Evolutionary conservation across 2,888 invertebrate species (phyloP).

Genomic region (Phorcus lineatus): DNA sequence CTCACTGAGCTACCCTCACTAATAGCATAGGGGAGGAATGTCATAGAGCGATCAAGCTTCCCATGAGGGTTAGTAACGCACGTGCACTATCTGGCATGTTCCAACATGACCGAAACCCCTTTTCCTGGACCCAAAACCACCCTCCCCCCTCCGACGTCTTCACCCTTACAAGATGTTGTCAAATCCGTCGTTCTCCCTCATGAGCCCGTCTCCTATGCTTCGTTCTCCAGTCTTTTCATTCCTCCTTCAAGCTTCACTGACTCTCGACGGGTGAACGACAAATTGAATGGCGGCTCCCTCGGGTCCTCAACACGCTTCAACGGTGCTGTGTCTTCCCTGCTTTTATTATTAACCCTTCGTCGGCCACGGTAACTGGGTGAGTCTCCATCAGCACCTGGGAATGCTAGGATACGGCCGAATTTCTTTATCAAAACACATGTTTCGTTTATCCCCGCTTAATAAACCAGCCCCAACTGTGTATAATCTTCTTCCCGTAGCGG

Average conservation of each 20-base stretch:
- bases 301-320: not conserved
- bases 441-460: too few species aligned
- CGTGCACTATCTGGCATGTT: constrained; percentile 1
- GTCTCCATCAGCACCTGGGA: not conserved
- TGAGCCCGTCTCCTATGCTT: not conserved
- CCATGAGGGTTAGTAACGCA: not conserved
- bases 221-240: not conserved
- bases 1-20: too few species aligned
- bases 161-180: not conserved
- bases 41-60: not conserved
- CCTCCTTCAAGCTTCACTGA: not conserved
- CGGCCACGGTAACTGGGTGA: not conserved
- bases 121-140: not conserved
- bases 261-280: constrained; percentile 17
- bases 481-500: not conserved
- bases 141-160: not conserved
- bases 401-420: not conserved
- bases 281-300: constrained; percentile 9
- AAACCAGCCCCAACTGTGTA: not conserved
- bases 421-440: not conserved
- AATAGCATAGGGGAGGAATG: not conserved
- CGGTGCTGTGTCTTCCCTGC: not conserved
- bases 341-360: constrained; percentile 16
- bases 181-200: not conserved
- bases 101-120: not conserved